Evolutionary conservation across 92 coral and sea anemone species (phyloP).

Genomic region (Pocillopora grandis): DNA sequence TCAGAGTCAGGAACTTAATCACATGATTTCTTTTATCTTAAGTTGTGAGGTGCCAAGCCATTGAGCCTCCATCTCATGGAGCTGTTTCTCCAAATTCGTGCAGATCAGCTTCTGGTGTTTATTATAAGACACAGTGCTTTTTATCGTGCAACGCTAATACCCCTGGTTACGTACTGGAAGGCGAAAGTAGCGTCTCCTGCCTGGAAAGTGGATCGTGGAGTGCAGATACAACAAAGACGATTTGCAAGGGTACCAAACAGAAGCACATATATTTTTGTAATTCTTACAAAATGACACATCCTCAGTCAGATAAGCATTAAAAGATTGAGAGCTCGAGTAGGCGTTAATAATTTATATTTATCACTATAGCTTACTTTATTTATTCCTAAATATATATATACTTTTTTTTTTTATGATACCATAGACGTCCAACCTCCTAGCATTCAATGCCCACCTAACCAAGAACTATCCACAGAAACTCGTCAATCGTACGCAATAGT

Average conservation of each 20-base stretch:
- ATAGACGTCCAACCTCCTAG: slow-evolving; percentile 47
- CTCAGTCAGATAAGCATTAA: no score
- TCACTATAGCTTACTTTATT: no score
- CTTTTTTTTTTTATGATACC: no score
- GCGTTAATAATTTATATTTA: no score
- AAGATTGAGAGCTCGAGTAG: no score
- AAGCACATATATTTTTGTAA: not conserved
- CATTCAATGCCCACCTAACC: slow-evolving; percentile 39
- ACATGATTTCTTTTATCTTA: not conserved
- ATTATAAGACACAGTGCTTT: slow-evolving; percentile 25
- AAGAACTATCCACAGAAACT: not conserved
- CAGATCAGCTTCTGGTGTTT: slow-evolving; percentile 17
- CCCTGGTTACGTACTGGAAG: slow-evolving; percentile 30
- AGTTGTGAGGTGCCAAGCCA: slow-evolving; percentile 16
- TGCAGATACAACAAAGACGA: slow-evolving; percentile 3
- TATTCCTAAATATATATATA: no score
- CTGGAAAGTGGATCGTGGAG: slow-evolving; percentile 43
- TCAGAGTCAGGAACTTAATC: no score
- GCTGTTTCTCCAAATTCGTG: slow-evolving; percentile 25
- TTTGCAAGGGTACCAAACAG: slow-evolving; percentile 20
- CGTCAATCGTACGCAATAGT: not conserved
- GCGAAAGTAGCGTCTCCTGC: slow-evolving; percentile 25
- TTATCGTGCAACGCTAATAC: slow-evolving; percentile 33
- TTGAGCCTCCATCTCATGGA: slow-evolving; percentile 13
- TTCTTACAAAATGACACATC: no score